A percentile compares a stretch with the other conserved stretches of the same genome.
Conservation (phyloP, 2,797 vertebrate genomes). For the Sebastes hubbsi region DNA sequence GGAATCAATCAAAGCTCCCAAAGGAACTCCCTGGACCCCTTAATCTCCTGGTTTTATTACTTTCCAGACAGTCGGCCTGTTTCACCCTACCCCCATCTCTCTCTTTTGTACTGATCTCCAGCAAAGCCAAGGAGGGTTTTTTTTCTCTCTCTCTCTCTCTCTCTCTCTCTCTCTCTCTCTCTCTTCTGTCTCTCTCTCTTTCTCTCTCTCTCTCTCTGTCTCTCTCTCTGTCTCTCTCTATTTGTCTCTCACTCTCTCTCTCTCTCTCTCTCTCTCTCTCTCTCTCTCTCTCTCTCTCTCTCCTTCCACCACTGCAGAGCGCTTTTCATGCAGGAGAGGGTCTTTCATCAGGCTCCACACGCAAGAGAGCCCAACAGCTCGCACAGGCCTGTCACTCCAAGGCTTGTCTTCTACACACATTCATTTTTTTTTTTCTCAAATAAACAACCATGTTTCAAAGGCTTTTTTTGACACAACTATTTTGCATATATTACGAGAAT, state of each 20-base stretch:
- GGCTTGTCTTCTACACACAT: constrained; percentile 32
- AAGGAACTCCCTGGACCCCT: constrained; percentile 83
- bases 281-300: constrained; percentile 43
- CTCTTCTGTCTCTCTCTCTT: constrained; percentile 9
- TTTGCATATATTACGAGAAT: constrained; percentile 51
- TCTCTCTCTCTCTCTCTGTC: constrained; percentile 40
- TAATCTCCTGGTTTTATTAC: constrained; percentile 90
- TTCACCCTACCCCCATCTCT: constrained; percentile 85
- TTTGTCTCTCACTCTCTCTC: too few species aligned
- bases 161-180: constrained; percentile 44
- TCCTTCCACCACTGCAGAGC: constrained; percentile 73
- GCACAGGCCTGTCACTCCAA: constrained; percentile 61
- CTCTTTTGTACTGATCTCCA: constrained; percentile 86
- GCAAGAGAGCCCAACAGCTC: constrained; percentile 66
- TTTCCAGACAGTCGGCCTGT: constrained; percentile 86
- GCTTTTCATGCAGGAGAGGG: constrained; percentile 80
- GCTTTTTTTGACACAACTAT: constrained; percentile 5
- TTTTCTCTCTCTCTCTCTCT: constrained; percentile 33
- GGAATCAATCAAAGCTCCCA: constrained; percentile 87
- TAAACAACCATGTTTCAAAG: constrained; percentile 16
- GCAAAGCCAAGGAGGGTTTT: constrained; percentile 81
- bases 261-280: constrained; percentile 33
- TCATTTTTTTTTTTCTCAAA: constrained; percentile 33
- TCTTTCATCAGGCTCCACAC: constrained; percentile 82
- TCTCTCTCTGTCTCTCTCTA: too few species aligned